phyloP scores from a whole-genome alignment of 35 echinoderm and acorn worm species.

The Heliocidaris erythrogramma region DNA sequence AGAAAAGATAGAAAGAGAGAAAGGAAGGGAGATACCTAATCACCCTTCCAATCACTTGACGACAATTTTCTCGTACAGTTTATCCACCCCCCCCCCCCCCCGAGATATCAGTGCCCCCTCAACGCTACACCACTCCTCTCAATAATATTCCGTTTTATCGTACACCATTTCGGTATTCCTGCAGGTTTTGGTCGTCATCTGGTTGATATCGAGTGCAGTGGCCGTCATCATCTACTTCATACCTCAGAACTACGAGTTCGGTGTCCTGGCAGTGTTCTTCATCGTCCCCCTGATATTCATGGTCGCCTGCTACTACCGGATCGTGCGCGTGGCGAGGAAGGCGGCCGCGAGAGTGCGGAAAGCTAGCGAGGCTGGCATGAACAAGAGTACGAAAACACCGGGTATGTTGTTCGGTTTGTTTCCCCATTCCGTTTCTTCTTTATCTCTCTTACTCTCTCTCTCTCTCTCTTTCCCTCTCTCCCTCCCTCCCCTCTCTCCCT shows the following conservation, averaged over 20 bases:
- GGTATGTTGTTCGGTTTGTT: background rate
- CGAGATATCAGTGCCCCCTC: no score
- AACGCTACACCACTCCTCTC: no score
- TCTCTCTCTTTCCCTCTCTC: background rate
- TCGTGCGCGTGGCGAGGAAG: slow-evolving; percentile 63
- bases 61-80: no score
- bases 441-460: background rate
- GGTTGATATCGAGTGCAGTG: slow-evolving; percentile 54
- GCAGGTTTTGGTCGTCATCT: slow-evolving; percentile 60
- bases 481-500: background rate
- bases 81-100: no score
- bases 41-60: no score
- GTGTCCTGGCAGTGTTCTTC: slow-evolving; percentile 77
- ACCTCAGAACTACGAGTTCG: slow-evolving; percentile 62
- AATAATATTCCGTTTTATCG: background rate
- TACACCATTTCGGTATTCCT: background rate
- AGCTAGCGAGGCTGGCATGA: slow-evolving; percentile 2
- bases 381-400: background rate
- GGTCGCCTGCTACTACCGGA: slow-evolving; percentile 74
- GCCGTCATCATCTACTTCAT: slow-evolving; percentile 75
- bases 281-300: slow-evolving; percentile 66
- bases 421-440: background rate
- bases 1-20: no score
- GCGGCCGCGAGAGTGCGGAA: slow-evolving; percentile 20
- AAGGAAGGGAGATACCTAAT: no score